phyloP scores from a whole-genome alignment of 92 coral and sea anemone species.

The Isaurus tuberculatus region DNA sequence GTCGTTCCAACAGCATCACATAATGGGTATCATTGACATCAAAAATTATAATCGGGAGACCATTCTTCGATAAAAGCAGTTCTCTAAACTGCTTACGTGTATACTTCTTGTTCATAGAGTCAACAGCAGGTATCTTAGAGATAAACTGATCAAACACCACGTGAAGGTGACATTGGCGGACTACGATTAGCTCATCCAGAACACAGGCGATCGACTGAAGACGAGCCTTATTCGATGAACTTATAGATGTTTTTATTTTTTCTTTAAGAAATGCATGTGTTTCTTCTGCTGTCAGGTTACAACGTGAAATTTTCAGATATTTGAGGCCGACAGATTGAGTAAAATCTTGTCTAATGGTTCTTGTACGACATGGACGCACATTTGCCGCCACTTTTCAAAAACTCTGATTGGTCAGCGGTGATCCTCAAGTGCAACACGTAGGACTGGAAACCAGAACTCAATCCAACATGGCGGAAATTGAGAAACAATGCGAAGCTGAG shows the following conservation, averaged over 20 bases:
- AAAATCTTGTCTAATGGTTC: constrained; percentile 19
- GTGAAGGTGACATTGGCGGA: constrained; percentile 20
- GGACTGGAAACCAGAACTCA: not conserved
- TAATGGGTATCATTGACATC: constrained; percentile 1
- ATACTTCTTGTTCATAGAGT: not conserved
- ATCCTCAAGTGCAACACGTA: not conserved
- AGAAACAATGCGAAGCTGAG: too few species aligned
- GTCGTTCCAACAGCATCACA: constrained; percentile 13
- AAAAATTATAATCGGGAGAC: constrained; percentile 35
- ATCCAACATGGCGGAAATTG: not conserved
- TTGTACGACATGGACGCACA: not conserved
- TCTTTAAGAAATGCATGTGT: not conserved
- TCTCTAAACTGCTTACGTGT: constrained; percentile 31
- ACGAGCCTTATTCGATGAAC: not conserved
- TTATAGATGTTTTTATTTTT: not conserved
- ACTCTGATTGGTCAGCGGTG: not conserved
- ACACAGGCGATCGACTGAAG: constrained; percentile 34
- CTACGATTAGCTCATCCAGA: constrained; percentile 40
- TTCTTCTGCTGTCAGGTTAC: constrained; percentile 39
- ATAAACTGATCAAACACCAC: constrained; percentile 28
- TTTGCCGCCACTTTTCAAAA: not conserved
- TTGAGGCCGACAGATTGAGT: not conserved
- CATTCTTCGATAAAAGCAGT: not conserved
- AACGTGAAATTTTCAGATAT: constrained; percentile 33
- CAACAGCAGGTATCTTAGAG: not conserved